A percentile compares a stretch with the other conserved stretches of the same genome.
Evolutionary conservation across 2,797 vertebrate species (phyloP).

Genomic region (Diglossa cyanea): DNA sequence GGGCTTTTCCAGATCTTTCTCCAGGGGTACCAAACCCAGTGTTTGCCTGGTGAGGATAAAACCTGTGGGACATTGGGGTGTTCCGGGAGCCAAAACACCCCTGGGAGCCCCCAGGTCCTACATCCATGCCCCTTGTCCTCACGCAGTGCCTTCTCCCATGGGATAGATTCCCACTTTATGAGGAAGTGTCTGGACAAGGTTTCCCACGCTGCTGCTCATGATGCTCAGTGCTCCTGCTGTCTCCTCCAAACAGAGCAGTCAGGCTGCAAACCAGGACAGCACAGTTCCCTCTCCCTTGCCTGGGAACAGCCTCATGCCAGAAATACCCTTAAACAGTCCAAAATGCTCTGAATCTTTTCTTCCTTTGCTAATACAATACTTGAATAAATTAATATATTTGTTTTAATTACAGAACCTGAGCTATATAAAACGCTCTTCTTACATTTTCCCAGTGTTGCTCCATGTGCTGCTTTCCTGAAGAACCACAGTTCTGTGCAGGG

Average conservation of each 20-base stretch:
- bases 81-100: not conserved
- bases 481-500: accelerated
- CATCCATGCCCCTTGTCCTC: not conserved
- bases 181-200: not conserved
- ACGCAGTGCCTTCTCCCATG: accelerated
- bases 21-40: accelerated
- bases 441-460: not conserved
- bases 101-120: not conserved
- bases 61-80: accelerated
- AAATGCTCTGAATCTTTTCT: not conserved
- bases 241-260: not conserved
- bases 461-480: not conserved
- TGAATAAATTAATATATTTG: not conserved
- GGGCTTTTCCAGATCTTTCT: not conserved
- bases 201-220: not conserved
- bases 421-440: accelerated
- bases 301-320: not conserved
- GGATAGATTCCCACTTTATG: not conserved
- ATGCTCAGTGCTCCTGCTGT: not conserved
- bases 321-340: not conserved
- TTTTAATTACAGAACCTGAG: not conserved
- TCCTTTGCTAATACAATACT: not conserved
- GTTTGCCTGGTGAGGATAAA: not conserved
- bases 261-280: not conserved
- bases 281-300: not conserved